Evolutionary conservation across 2,797 vertebrate species (phyloP), one percentile per base, ranked within the genome.

Genomic region (Pseudopleuronectes americanus): DNA sequence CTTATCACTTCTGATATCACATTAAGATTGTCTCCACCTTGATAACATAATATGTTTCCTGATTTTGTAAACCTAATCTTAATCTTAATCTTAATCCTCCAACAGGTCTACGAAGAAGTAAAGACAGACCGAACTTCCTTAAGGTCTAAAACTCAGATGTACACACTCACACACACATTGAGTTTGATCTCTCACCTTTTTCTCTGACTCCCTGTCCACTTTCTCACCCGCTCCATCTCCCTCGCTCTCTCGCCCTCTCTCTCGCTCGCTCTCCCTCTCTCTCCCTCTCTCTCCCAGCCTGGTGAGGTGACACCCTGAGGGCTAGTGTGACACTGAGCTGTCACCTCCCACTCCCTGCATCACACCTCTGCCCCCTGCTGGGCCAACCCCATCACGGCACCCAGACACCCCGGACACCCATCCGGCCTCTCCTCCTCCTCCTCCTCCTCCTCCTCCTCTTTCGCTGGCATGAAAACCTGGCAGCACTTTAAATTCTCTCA

Each of bases 291-390:
- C 68, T 74, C 33, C 43, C 21, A 81, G 82, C 68, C 84, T 87
- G 86, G 74, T 76, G 83, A 90, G 84, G 85, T 88, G 89, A 89
- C 91, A 91, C 86, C 77, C 80, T 62, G 85, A 76, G 83, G 83
- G 64, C 86, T 45, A 73, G 83, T 87, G 87, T 90, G 89, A 91
- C 90, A 91, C 82, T 45, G 77, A 88, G 84, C 87, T 87, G 84
- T 88, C 91, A 92, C 91, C 87, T 93, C 91, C 91, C 86, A 92
- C 91, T 89, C 89, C 79, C 78, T 69, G 80, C 88, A 90, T 92
- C 87, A 82, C 91, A 90, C 93, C 85, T 88, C 89, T 92, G 92
- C 91, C 91, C 92, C 90, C 92, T 91, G 90, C 90, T 92, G 92
- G 92, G 79, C 74, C 76, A 76, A 84, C 74, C 73, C 67, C 5